Evolutionary conservation across 1,140 invertebrate species (phyloP), one percentile per base, ranked within the genome.

Genomic region (Tenebrio molitor): DNA sequence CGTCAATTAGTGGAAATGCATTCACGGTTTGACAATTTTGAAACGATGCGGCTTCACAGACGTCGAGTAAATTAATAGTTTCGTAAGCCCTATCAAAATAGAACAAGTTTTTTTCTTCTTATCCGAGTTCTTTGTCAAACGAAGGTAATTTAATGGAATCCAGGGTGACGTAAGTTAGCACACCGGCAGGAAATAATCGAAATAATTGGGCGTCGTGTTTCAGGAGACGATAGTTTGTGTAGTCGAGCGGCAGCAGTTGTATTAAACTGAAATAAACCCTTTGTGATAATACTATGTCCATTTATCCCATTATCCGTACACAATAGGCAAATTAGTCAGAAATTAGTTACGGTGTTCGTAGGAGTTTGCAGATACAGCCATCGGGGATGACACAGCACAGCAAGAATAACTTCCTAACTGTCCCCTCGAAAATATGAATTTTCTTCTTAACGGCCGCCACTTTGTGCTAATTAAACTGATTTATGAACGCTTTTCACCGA

Each of bases 381-480:
- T 6, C 16, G 15, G 44, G 44, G 19, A 50, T 10, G n/a, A 21
- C 12, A 25, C 44, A 58, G 50, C 23, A 29, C 12, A 58, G 50
- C 50, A 17, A 29, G 50, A 3, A 12, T 58, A 58, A 58, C 29
- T 58, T n/a, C 50, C 50, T n/a, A 10, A 33, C 1, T 29, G n/a
- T 29, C 23, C 10, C 21, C 12, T 58, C 21, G 8, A 12, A 29
- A 58, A 15, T 29, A 33, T 33, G 50, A 58, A 58, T 14, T 58
- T 58, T 33, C 50, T 25, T 53, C 19, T 7, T 16, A 8, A 19
- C 10, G 6, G n/a, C n/a, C n/a, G n/a, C n/a, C n/a, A n/a, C n/a
- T n/a, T n/a, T n/a, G 50, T 29, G 50, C 12, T 46, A 58, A 58
- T 58, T 21, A 58, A 58, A 29, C 21, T 58, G 50, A 58, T 58